phyloP scores from a whole-genome alignment of 1,140 invertebrate species.

The Brachionus paranguensis region DNA sequence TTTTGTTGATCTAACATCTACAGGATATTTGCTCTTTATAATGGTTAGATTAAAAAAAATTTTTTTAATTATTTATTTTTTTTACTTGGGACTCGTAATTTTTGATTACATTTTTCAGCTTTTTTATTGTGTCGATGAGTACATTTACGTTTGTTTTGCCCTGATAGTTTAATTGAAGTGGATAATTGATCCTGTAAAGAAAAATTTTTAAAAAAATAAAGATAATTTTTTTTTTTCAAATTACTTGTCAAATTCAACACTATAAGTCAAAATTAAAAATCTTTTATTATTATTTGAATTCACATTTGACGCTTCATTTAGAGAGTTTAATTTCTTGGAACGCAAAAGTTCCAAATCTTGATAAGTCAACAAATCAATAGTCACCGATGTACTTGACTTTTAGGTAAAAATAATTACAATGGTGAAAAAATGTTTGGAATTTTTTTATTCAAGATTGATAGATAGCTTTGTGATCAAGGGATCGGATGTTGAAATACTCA shows the following conservation, averaged over 20 bases:
- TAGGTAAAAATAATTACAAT: conserved; percentile 11
- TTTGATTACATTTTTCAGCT: conserved; percentile 47
- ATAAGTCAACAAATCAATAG: conserved; percentile 53
- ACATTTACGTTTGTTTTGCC: conserved; percentile 51
- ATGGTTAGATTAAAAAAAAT: background rate
- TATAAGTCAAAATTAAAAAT: conserved; percentile 55
- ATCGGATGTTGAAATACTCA: too few relatives aligned
- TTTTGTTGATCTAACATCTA: background rate
- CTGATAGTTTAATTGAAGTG: conserved; percentile 52
- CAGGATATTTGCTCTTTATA: background rate
- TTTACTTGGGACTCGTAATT: conserved; percentile 45
- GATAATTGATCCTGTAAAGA: conserved; percentile 52
- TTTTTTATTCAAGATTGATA: too few relatives aligned
- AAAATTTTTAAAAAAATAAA: background rate
- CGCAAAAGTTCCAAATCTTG: conserved; percentile 51
- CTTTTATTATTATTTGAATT: conserved; percentile 47
- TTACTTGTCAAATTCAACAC: conserved; percentile 55
- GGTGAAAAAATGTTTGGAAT: background rate
- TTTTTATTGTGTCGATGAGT: conserved; percentile 49
- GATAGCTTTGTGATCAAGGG: too few relatives aligned
- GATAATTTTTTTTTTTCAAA: background rate
- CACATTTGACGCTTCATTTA: conserved; percentile 43
- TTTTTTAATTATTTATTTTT: background rate
- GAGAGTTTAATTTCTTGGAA: conserved; percentile 47
- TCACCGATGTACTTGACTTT: conserved; percentile 52